Percentiles rank a stretch among this genome's conserved stretches.
These are phyloP conservation scores for Fregetta grallaria DNA, from an alignment of 2,113 vertebrate genomes.

Conservation along the genomic window DNA sequence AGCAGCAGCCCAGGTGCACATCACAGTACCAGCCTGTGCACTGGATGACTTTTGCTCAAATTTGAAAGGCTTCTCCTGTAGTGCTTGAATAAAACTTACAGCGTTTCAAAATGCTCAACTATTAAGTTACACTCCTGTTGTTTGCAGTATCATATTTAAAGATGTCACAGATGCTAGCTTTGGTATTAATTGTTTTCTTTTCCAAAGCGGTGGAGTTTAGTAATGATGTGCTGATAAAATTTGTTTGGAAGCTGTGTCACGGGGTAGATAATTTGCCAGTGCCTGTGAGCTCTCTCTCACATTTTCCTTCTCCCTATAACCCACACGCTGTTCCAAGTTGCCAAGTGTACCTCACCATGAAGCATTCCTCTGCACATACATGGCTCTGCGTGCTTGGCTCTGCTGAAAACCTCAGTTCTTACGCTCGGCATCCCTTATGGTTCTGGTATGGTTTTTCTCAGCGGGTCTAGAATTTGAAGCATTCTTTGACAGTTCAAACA, in stretches of 20 bases:
- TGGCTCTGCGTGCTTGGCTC: background rate
- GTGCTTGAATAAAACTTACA: background rate
- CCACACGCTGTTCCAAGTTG: fast-evolving
- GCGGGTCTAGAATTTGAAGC: background rate
- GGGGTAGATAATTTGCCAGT: background rate
- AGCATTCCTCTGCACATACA: fast-evolving
- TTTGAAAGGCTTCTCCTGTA: background rate
- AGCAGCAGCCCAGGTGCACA: background rate
- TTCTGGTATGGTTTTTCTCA: background rate
- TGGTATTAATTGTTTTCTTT: constrained; percentile 54
- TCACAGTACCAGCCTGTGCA: background rate
- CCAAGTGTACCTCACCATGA: background rate
- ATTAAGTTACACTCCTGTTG: constrained; percentile 17
- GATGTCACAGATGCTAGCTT: constrained; percentile 39
- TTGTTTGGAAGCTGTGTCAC: background rate
- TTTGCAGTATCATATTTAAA: constrained; percentile 25
- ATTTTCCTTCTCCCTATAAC: background rate
- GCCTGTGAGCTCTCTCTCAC: background rate
- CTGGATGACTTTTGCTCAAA: background rate
- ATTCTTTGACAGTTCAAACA: background rate
- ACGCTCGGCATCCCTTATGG: fast-evolving
- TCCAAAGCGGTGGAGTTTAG: constrained; percentile 20
- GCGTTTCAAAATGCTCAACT: background rate
- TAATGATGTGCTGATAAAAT: background rate
- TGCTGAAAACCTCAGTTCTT: background rate